A percentile compares a stretch with the other conserved stretches of the same genome.
Conservation (phyloP, 2,888 invertebrate genomes). For the Aquatica leii region DNA sequence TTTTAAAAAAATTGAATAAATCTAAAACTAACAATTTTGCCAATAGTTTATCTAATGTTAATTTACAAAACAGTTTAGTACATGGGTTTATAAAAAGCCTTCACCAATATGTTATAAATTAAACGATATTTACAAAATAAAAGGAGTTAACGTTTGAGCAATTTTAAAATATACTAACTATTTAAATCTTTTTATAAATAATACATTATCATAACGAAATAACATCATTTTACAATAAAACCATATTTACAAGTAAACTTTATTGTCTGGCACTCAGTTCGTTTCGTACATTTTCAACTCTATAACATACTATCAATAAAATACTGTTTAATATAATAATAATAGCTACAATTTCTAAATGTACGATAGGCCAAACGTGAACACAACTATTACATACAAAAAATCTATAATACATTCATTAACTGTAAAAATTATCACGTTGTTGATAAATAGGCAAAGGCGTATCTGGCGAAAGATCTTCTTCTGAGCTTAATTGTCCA, state of each 20-base stretch:
- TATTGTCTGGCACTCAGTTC: conserved; percentile 57
- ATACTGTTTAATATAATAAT: conserved; percentile 35
- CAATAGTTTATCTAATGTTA: neutral
- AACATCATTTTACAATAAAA: conserved; percentile 42
- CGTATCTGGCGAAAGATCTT: conserved; percentile 78
- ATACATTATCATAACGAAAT: conserved; percentile 29
- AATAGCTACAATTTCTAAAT: conserved; percentile 42
- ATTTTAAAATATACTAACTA: conserved; percentile 19
- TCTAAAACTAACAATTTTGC: neutral
- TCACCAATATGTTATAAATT: conserved; percentile 35
- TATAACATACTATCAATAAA: conserved; percentile 27
- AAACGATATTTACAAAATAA: conserved; percentile 22
- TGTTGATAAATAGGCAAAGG: conserved; percentile 87
- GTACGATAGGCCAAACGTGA: conserved; percentile 50
- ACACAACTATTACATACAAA: conserved; percentile 51
- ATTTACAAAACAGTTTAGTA: conserved; percentile 19
- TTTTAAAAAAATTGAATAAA: conserved; percentile 1
- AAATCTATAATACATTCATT: conserved; percentile 46
- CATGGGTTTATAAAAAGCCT: conserved; percentile 34
- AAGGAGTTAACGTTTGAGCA: conserved; percentile 37
- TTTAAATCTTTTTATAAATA: conserved; percentile 29
- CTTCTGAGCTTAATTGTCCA: conserved; percentile 66
- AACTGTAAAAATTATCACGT: conserved; percentile 80
- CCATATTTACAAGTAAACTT: conserved; percentile 40
- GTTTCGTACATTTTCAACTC: conserved; percentile 42